Evolutionary conservation across 2,113 vertebrate genomes (phyloP), one percentile per base, ranked within the genome.

Genomic region (Grammatotria lemairii): DNA sequence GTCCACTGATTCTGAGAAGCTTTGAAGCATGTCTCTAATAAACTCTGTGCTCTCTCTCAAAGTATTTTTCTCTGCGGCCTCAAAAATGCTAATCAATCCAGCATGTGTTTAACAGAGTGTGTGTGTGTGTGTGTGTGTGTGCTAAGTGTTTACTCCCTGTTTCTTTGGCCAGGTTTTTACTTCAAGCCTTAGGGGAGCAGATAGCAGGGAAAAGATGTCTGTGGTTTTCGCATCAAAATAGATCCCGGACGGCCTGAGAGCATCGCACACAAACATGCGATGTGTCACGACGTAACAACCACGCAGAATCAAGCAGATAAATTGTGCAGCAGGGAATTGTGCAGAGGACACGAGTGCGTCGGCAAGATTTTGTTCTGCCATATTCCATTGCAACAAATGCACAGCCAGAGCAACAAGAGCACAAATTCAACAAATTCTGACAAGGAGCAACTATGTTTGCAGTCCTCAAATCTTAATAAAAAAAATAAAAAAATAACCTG

Each of bases 61-160:
- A 87, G n/a, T 86, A 73, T 84, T 92, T 92, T 88, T 90, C 68
- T 89, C 83, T 79, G 87, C 26, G 3, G 85, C 89, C 90, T 89
- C 87, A 91, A 84, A 88, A 90, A 91, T 94, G 89, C 88, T 94
- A 95, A 94, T 93, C 80, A 84, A 87, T 93, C 84, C 93, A 93
- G 87, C 89, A 92, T 95, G 94, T 92, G 93, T 88, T 80, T 84
- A 49, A 78, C 26, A 60, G 70, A 82, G 87, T 60, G 79, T 42
- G 54, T 54, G 45, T 54, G 49, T 51, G 51, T 53, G 51, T 51
- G 47, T 84, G 83, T 86, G 79, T 75, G 81, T 38, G 40, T 12
- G 33, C 81, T 70, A 23, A 83, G 19, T 75, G 89, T 92, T 91
- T 86, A 88, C 85, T 88, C 83, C 85, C 85, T 85, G 84, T 85